Evolutionary conservation across 2,113 vertebrate genomes (phyloP).

Genomic region (Vulpes lagopus): DNA sequence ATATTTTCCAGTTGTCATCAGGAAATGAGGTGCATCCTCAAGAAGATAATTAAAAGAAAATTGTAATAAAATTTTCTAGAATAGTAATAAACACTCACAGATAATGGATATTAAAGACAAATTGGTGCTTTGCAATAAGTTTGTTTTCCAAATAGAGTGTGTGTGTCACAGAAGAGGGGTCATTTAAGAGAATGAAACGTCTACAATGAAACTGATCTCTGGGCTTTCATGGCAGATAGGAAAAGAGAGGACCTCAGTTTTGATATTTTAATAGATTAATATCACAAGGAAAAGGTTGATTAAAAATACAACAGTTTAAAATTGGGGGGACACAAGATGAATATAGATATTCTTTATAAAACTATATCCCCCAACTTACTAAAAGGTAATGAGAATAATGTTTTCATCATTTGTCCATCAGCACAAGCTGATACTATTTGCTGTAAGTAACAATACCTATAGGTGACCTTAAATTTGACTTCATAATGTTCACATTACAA

Average conservation of each 20-base stretch:
- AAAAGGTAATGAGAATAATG: neutral
- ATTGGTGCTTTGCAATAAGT: conserved; percentile 40
- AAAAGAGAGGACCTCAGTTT: neutral
- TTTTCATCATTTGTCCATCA: neutral
- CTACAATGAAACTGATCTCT: neutral
- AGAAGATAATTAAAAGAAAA: conserved; percentile 74
- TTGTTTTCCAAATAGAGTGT: conserved; percentile 60
- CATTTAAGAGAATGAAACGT: neutral
- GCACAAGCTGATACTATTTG: neutral
- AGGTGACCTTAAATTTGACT: conserved; percentile 15
- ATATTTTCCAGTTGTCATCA: conserved; percentile 59
- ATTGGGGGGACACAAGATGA: neutral
- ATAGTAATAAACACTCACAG: conserved; percentile 66
- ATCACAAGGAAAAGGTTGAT: neutral
- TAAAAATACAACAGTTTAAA: conserved; percentile 4
- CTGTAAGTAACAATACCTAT: neutral
- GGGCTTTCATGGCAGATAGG: neutral
- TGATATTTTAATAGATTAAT: conserved; percentile 48
- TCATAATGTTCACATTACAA: neutral
- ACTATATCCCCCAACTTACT: neutral
- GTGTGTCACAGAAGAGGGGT: neutral
- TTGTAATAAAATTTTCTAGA: conserved; percentile 52
- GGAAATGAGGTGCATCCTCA: conserved; percentile 64
- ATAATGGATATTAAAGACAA: conserved; percentile 57
- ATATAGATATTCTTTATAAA: neutral